Evolutionary conservation across 2,888 invertebrate species (phyloP), one percentile per base, ranked within the genome.

Genomic region (Netelia virgata): DNA sequence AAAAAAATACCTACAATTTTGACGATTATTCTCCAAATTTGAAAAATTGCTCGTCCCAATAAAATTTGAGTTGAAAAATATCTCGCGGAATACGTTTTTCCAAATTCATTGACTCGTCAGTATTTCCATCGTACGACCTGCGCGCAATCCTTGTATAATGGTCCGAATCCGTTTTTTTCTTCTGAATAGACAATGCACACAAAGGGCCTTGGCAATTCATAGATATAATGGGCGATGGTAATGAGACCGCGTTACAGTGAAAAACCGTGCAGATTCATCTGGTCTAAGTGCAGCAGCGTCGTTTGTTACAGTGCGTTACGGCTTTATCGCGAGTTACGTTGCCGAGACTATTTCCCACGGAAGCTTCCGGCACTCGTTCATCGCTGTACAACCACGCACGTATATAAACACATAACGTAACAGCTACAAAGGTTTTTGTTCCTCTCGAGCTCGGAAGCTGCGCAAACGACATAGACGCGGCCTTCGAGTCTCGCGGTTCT

Each of bases 321-420:
- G 5, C 20, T 66, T 66, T 41, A 36, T 61, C 16, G 53, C 72
- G 72, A 66, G 53, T 72, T 41, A 18, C 59, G 28, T 63, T 23
- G 28, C 76, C 28, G 61, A 68, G 83, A 61, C 53, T 28, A 80
- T 76, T 84, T 80, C 80, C 80, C 83, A 84, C 83, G 82, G 41
- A 43, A 36, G 53, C 76, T 76, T 76, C 76, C 72, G 70, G 68
- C 59, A 23, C 53, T 50, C 53, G 14, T 5, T 23, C 36, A 50
- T 16, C 50, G 47, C 28, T 36, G 16, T 64, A 20, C 11, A 61
- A 28, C n/a, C 28, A 59, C 18, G 18, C 11, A 11, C 11, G 53
- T 55, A 20, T 57, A 16, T 43, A 20, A 43, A 57, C 18, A n/a
- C 9, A 59, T 47, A 47, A 16, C 5, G 57, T 16, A 57, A 18